A percentile compares a stretch with the other conserved stretches of the same genome.
Evolutionary conservation across 2,797 vertebrate genomes (phyloP).

Genomic region (Agapornis canus): DNA sequence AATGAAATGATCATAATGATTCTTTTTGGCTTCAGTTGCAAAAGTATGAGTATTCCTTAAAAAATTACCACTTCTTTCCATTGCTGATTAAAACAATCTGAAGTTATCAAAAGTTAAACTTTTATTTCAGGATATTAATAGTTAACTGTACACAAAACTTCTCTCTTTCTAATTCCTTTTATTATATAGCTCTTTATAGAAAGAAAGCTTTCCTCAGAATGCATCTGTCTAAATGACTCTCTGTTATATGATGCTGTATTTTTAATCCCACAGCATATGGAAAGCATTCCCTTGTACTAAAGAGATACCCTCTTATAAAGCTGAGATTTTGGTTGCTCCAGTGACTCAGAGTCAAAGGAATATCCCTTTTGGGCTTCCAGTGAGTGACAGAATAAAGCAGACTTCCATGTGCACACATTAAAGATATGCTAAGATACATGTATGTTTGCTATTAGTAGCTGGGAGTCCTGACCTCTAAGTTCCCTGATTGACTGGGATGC

Average conservation of each 20-base stretch:
- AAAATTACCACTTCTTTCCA: not conserved
- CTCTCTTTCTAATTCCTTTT: not conserved
- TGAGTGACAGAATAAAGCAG: not conserved
- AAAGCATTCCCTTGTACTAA: not conserved
- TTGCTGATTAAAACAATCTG: not conserved
- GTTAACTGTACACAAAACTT: not conserved
- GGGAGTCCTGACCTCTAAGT: not conserved
- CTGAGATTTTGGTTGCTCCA: not conserved
- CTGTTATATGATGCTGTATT: not conserved
- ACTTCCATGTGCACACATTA: not conserved
- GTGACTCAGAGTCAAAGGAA: not conserved
- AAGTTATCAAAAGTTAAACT: not conserved
- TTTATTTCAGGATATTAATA: not conserved
- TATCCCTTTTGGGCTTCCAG: not conserved
- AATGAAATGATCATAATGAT: not conserved
- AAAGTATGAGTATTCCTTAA: not conserved
- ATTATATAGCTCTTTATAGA: not conserved
- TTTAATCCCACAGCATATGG: conserved; percentile 27
- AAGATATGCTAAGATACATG: not conserved
- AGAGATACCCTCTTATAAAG: not conserved
- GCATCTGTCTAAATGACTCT: not conserved
- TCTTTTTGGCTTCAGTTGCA: not conserved
- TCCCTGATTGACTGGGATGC: not conserved
- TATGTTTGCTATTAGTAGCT: not conserved
- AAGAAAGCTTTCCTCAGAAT: not conserved